Percentiles rank a stretch among this genome's conserved stretches.
Conservation (phyloP, 2,888 invertebrate species). For the Gryllus longicercus region DNA sequence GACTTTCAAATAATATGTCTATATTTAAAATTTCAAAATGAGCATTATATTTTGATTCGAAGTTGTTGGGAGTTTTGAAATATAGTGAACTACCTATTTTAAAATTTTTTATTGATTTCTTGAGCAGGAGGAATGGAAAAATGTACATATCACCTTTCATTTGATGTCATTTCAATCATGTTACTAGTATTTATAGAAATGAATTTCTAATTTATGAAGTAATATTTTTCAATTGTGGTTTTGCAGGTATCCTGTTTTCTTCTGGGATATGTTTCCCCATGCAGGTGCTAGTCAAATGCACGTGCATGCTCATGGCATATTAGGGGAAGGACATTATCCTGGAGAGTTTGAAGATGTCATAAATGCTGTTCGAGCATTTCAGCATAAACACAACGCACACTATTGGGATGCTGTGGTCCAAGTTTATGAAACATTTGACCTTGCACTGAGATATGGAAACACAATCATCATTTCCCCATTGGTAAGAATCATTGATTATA, state of each 20-base stretch:
- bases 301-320: conserved; percentile 48
- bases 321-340: conserved; percentile 45
- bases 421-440: conserved; percentile 45
- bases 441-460: conserved; percentile 43
- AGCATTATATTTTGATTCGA: too few species aligned
- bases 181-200: too few species aligned
- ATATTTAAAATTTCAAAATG: too few species aligned
- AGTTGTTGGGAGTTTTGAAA: too few species aligned
- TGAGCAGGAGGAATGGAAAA: too few species aligned
- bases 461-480: conserved; percentile 46
- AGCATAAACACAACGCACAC: conserved; percentile 40
- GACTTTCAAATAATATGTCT: too few species aligned
- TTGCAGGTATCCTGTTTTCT: conserved; percentile 44
- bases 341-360: conserved; percentile 45
- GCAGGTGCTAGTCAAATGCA: conserved; percentile 51
- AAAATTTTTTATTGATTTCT: too few species aligned
- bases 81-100: too few species aligned
- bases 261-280: conserved; percentile 49
- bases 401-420: conserved; percentile 46
- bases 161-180: too few species aligned
- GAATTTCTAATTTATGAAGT: too few species aligned
- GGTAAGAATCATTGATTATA: conserved; percentile 36
- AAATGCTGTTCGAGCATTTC: conserved; percentile 44
- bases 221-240: too few species aligned
- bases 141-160: too few species aligned